Conservation (phyloP, 2,888 invertebrate genomes). For the Crematogaster levior region DNA sequence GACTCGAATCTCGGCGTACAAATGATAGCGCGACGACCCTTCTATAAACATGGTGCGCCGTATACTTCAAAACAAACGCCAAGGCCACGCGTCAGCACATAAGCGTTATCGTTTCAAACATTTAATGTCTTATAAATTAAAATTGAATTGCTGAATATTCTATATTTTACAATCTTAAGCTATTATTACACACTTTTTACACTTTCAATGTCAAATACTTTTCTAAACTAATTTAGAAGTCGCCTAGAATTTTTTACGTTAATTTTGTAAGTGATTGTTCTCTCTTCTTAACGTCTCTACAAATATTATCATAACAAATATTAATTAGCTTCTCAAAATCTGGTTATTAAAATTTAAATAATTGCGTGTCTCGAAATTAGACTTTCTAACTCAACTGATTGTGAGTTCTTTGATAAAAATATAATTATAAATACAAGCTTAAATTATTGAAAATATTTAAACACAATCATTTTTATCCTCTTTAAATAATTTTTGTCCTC, state of each 20-base stretch:
- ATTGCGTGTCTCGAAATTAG: background rate
- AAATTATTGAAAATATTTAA: background rate
- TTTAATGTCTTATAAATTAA: background rate
- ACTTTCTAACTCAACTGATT: background rate
- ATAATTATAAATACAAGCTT: background rate
- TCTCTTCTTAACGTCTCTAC: background rate
- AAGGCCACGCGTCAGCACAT: background rate
- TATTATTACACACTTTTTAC: background rate
- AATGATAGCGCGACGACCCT: background rate
- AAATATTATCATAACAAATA: background rate
- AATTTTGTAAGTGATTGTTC: background rate
- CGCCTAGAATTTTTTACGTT: background rate
- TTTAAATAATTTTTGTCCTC: no score
- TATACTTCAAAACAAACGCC: background rate
- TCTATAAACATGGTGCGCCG: background rate
- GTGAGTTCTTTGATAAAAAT: background rate
- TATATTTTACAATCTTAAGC: background rate
- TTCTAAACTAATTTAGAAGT: background rate
- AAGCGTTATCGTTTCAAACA: background rate
- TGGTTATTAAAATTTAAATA: background rate
- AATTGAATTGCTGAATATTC: background rate
- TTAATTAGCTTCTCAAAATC: background rate
- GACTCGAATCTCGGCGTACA: background rate
- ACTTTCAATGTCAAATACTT: no score
- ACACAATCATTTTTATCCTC: background rate